Evolutionary conservation across 2,113 vertebrate genomes (phyloP).

Genomic region (Lichenostomus cassidix): DNA sequence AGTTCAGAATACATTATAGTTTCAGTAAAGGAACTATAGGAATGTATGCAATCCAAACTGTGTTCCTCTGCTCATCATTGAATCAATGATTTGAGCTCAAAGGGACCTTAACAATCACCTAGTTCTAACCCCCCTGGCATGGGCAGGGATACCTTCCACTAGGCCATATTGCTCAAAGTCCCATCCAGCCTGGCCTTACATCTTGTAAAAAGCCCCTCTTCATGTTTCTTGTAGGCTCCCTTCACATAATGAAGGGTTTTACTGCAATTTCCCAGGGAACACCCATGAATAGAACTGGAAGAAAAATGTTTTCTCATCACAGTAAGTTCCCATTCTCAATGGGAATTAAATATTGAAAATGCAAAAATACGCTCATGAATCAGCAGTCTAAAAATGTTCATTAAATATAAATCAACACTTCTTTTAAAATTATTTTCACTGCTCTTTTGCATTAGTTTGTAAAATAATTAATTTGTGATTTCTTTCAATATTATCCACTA

Average conservation of each 20-base stretch:
- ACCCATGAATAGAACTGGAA: background rate
- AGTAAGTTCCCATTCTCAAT: background rate
- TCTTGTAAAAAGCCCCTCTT: no score
- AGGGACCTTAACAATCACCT: no score
- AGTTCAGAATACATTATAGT: background rate
- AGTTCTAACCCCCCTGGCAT: background rate
- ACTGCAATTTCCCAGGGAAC: background rate
- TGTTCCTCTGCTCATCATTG: background rate
- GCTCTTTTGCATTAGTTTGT: background rate
- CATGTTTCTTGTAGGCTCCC: no score
- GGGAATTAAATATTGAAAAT: background rate
- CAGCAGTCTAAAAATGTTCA: background rate
- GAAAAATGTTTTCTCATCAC: background rate
- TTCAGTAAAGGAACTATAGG: background rate
- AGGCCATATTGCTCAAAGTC: background rate
- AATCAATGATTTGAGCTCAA: background rate
- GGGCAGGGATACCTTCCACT: background rate
- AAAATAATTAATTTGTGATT: background rate
- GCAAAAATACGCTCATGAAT: background rate
- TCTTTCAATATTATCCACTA: background rate
- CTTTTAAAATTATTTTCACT: background rate
- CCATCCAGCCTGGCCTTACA: background rate
- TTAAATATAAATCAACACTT: background rate
- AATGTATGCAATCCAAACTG: background rate
- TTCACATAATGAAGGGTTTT: background rate